A percentile compares a stretch with the other conserved stretches of the same genome.
phyloP scores from a whole-genome alignment of 2,888 invertebrate species.

The Thalpophila matura region DNA sequence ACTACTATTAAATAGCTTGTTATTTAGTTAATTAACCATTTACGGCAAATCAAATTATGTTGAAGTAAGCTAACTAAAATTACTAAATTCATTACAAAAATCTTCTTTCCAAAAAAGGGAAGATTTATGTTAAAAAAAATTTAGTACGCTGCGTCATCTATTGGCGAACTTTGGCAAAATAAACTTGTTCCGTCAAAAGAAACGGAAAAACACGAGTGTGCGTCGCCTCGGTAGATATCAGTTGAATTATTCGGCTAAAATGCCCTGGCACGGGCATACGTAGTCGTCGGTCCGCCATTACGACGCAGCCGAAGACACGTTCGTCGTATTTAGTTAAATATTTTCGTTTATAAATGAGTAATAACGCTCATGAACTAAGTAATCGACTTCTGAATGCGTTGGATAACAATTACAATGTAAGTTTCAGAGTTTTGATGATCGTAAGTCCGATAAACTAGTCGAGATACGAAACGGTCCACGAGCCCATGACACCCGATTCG shows the following conservation, averaged over 20 bases:
- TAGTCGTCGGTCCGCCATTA: constrained; percentile 91
- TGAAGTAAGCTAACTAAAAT: not conserved
- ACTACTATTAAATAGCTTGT: not conserved
- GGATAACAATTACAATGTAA: constrained; percentile 99
- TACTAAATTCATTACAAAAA: not conserved
- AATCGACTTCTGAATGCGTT: constrained; percentile 98
- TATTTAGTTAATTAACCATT: not conserved
- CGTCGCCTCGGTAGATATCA: constrained; percentile 91
- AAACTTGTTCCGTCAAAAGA: constrained; percentile 86
- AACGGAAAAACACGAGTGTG: constrained; percentile 91
- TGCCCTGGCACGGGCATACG: constrained; percentile 92
- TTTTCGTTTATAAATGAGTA: constrained; percentile 94
- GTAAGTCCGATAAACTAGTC: constrained; percentile 81
- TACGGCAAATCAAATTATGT: fast-evolving
- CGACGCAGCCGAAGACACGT: constrained; percentile 91
- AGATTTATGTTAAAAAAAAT: not conserved
- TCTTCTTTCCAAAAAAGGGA: fast-evolving
- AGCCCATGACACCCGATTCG: constrained; percentile 89
- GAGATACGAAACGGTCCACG: constrained; percentile 89
- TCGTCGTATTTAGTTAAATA: constrained; percentile 91
- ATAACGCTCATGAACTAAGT: constrained; percentile 97
- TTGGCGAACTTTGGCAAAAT: constrained; percentile 65
- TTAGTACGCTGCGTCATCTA: constrained; percentile 74
- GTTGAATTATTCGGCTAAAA: constrained; percentile 92
- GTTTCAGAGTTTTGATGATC: constrained; percentile 90